Percentiles rank a stretch among this genome's conserved stretches.
Evolutionary conservation across 2,888 invertebrate species (phyloP).

Genomic region (Fabriciana adippe): DNA sequence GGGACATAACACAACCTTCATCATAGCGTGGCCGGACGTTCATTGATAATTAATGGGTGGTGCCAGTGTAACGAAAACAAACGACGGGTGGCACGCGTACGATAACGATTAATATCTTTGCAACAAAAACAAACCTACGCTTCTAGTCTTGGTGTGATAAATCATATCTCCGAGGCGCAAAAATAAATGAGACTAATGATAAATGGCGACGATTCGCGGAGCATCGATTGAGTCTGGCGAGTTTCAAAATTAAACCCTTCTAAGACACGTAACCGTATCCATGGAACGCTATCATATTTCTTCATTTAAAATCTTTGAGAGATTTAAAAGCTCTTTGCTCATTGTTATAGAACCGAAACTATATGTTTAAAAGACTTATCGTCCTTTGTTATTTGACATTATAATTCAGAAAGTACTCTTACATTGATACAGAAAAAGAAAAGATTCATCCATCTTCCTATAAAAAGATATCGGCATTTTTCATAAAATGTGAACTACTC

Average conservation of each 20-base stretch:
- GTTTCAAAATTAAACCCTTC: constrained; percentile 65
- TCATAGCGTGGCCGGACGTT: constrained; percentile 75
- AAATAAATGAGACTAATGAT: constrained; percentile 82
- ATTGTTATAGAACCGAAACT: background rate
- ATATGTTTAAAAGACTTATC: background rate
- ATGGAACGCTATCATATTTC: constrained; percentile 18
- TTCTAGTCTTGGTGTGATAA: constrained; percentile 75
- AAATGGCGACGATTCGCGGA: constrained; percentile 72
- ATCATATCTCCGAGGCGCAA: constrained; percentile 80
- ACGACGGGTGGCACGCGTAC: constrained; percentile 76
- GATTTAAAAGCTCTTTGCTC: constrained; percentile 4
- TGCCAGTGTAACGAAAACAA: constrained; percentile 81
- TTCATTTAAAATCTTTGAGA: constrained; percentile 15
- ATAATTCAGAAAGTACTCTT: background rate
- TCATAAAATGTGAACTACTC: constrained; percentile 28
- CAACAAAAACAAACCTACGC: constrained; percentile 79
- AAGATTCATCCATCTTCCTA: constrained; percentile 10
- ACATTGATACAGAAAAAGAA: constrained; percentile 10
- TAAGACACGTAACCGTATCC: constrained; percentile 31
- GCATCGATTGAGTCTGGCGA: constrained; percentile 68
- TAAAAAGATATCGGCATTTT: constrained; percentile 25
- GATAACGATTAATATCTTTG: constrained; percentile 81
- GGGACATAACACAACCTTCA: constrained; percentile 76
- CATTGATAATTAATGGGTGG: constrained; percentile 81
- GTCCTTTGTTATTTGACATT: constrained; percentile 2